A percentile compares a stretch with the other conserved stretches of the same genome.
Evolutionary conservation across 1,140 invertebrate genomes (phyloP).

Genomic region (Drosophila malerkotliana): DNA sequence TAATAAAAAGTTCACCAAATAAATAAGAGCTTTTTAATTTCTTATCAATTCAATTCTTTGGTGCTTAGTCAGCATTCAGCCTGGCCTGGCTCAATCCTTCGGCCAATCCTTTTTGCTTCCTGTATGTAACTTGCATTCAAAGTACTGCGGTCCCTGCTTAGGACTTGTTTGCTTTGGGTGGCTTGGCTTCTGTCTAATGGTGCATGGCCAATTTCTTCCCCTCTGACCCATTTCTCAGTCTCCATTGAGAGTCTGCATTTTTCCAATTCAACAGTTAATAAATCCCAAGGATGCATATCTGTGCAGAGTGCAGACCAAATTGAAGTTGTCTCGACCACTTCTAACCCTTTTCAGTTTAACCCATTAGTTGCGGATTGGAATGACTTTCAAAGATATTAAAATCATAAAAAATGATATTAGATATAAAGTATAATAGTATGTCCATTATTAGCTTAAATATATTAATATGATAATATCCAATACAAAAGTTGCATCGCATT

Average conservation of each 20-base stretch:
- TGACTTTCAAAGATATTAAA: background rate
- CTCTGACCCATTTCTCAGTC: background rate
- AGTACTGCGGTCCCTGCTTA: background rate
- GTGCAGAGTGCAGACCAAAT: background rate
- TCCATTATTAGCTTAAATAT: no score
- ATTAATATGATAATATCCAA: no score
- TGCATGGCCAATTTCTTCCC: background rate
- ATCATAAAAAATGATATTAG: no score
- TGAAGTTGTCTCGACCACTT: slow-evolving; percentile 6
- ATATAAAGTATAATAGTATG: no score
- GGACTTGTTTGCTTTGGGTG: background rate
- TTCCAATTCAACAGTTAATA: slow-evolving; percentile 7
- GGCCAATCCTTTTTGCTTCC: background rate
- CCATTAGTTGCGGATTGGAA: background rate
- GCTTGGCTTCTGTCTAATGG: background rate
- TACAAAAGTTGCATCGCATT: no score
- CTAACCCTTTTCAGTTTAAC: background rate
- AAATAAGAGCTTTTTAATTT: background rate
- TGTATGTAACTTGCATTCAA: background rate
- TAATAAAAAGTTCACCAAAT: background rate
- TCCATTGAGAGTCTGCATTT: background rate
- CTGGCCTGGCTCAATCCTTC: background rate
- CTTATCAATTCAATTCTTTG: background rate
- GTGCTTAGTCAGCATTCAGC: background rate
- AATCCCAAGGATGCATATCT: slow-evolving; percentile 4